Percentiles rank a stretch among this genome's conserved stretches.
Conservation (phyloP, 2,113 vertebrate genomes). For the Poecilia latipinna region DNA sequence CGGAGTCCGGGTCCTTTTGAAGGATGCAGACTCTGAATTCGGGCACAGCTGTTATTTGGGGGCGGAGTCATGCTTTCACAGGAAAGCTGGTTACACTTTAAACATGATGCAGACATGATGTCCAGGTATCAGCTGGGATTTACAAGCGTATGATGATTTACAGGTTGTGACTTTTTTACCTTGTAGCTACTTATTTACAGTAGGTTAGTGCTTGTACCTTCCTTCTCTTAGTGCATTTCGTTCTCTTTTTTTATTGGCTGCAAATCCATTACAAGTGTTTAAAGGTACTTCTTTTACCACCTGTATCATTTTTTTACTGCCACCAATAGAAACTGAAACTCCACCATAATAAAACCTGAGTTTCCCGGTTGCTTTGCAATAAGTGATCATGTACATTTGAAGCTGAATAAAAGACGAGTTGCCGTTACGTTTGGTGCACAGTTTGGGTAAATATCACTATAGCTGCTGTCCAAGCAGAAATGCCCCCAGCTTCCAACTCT, state of each 20-base stretch:
- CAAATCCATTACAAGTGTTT: too few species aligned
- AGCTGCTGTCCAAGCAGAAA: slow-evolving; percentile 12
- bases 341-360: neutral
- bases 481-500: neutral
- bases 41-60: too few species aligned
- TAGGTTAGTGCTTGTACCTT: too few species aligned
- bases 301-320: neutral
- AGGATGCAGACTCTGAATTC: too few species aligned
- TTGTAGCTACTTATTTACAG: too few species aligned
- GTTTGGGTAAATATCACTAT: neutral
- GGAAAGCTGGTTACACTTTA: neutral
- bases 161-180: neutral
- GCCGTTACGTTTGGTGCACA: neutral
- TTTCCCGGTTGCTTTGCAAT: neutral
- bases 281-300: too few species aligned
- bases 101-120: neutral
- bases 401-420: too few species aligned
- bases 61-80: too few species aligned
- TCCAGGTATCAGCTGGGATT: neutral
- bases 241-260: too few species aligned
- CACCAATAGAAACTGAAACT: neutral
- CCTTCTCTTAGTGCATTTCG: too few species aligned
- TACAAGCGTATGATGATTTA: neutral
- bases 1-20: too few species aligned
- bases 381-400: neutral